These are phyloP conservation scores for Agrotis puta DNA, from an alignment of 2,888 invertebrate species.

Conservation along the genomic window DNA sequence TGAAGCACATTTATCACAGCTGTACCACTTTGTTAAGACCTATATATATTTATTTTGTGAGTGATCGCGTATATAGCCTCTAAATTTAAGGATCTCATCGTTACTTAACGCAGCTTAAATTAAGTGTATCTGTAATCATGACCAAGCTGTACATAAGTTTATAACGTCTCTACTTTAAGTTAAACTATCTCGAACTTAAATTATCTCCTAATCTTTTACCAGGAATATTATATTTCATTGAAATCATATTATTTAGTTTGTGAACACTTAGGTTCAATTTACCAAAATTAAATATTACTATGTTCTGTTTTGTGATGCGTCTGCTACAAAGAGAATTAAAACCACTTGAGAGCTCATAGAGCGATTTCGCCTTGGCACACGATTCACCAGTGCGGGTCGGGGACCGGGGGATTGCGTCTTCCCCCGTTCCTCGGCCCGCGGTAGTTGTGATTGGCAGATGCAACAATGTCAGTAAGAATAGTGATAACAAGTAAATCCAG, in stretches of 20 bases:
- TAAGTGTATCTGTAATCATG: slow-evolving; percentile 53
- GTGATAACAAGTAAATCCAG: no score
- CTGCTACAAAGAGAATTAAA: no score
- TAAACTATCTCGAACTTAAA: slow-evolving; percentile 13
- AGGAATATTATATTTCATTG: slow-evolving; percentile 7
- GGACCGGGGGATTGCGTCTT: no score
- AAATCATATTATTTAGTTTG: neutral
- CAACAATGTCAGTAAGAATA: no score
- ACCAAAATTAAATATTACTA: neutral
- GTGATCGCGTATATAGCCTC: slow-evolving; percentile 41
- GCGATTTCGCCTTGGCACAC: no score
- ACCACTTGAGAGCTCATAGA: no score
- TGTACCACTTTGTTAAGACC: slow-evolving; percentile 49
- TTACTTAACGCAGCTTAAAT: slow-evolving; percentile 58
- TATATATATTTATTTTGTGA: slow-evolving; percentile 56
- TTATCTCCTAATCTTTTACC: slow-evolving; percentile 17
- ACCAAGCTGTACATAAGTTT: slow-evolving; percentile 56
- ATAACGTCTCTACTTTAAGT: slow-evolving; percentile 33
- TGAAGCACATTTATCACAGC: slow-evolving; percentile 17
- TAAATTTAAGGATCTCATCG: slow-evolving; percentile 61
- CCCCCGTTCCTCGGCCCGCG: no score
- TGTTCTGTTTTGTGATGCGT: slow-evolving; percentile 3
- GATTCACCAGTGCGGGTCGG: no score
- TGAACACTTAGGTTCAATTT: slow-evolving; percentile 9
- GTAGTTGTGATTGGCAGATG: no score